Evolutionary conservation across 2,113 vertebrate genomes (phyloP), one percentile per base, ranked within the genome.

Genomic region (Gopherus flavomarginatus): DNA sequence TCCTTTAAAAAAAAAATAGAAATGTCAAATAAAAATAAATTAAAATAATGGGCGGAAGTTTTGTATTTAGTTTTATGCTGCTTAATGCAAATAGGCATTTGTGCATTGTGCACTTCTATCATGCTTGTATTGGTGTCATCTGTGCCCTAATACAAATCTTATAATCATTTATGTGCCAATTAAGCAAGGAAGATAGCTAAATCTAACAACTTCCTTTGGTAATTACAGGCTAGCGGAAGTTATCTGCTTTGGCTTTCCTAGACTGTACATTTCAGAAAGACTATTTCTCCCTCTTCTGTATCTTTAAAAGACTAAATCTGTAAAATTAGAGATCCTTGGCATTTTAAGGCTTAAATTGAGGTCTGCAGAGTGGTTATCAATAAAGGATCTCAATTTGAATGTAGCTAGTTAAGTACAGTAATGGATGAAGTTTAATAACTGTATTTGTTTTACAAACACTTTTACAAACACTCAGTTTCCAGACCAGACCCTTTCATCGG

Each of bases 111-210:
- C 42, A 83, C 94, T 93, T 96, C 90, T 81, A 17, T 96, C 95
- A 96, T 92, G 65, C 92, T 90, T 47, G 12, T 89, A 72, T 91
- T n/a, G 1, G 59, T 97, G 95, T 96, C 96, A 83, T 95, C 96
- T 94, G 82, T 88, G 84, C 90, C 92, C 93, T 96, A 97, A 97
- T 97, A 97, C 97, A 54, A 97, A 97, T 96, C 97, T 96, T 91
- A 96, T 96, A 90, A 97, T 97, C 96, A 97, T 96, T 92, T 94
- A 82, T 16, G 2, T 96, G 93, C 91, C 95, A 97, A 95, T 97
- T 97, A 97, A 96, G 91, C 62, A 69, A 50, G 85, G 81, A 89
- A 96, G 97, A 95, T 90, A 83, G 91, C 95, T 81, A 65, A 91
- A 82, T 91, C 83, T 82, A 54, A 88, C 91, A 4, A 1, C 94